Conservation (phyloP, 2,797 vertebrate species). For the Mormyrops boulengeri region DNA sequence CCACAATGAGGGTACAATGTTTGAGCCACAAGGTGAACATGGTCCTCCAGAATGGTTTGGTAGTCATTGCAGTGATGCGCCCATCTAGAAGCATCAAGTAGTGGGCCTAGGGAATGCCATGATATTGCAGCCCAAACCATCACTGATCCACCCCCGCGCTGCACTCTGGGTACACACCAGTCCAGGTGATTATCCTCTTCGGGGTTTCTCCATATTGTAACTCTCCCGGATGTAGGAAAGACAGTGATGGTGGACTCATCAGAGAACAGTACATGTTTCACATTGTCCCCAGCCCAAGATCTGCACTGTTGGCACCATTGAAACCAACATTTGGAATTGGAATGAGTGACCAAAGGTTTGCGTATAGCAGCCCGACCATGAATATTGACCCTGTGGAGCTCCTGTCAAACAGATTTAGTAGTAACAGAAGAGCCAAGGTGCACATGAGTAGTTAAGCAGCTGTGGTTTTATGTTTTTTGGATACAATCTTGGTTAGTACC, state of each 20-base stretch:
- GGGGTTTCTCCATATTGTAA: not conserved
- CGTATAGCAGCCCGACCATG: not conserved
- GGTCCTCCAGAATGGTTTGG: not conserved
- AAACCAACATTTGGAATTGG: not conserved
- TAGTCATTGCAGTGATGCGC: no score
- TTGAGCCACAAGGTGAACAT: not conserved
- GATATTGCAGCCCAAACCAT: not conserved
- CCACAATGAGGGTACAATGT: not conserved
- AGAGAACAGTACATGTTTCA: not conserved
- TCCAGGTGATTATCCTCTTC: not conserved
- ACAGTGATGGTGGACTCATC: not conserved
- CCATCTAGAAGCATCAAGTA: not conserved
- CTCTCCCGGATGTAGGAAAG: not conserved
- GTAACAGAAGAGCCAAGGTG: not conserved
- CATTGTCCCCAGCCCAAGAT: not conserved
- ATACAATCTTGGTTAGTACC: not conserved
- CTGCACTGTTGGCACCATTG: not conserved
- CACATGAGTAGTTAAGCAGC: not conserved
- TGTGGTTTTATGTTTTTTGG: not conserved
- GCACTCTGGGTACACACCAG: not conserved
- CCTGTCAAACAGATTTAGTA: not conserved
- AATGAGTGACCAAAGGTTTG: not conserved
- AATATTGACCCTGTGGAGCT: not conserved
- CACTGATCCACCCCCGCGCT: not conserved
- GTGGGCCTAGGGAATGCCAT: not conserved